Base-by-base conservation (phyloP, 2,797 vertebrate genomes). In the Australoheros facetus region DNA sequence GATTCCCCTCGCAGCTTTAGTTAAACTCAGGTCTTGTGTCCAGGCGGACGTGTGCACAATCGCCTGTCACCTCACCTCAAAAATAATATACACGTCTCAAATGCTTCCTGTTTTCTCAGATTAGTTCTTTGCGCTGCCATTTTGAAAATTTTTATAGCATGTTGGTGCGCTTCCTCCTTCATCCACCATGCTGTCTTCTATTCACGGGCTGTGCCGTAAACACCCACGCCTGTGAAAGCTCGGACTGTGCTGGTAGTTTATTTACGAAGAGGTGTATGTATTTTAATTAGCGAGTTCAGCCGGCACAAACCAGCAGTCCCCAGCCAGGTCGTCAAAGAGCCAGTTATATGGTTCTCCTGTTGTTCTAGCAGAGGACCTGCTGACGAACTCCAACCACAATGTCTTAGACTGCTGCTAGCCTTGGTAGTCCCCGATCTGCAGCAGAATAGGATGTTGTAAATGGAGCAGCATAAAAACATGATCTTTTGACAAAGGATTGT, bases 41-140 rank as follows among this genome's bases (percentile, higher is more conserved):
- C 30, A n/a, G 26, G 48, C 0, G 1, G 16, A 51, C 28, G 21
- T 48, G 12, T 0, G 62, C 62, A 51, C 28, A 51, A 3, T 42
- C 1, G 4, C 39, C 13, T 42, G 39, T 19, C 26, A 19, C 23
- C 42, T 30, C 23, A 0, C 10, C 10, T 69, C 4, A 0, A 69
- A 16, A n/a, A 51, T 0, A 51, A 51, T 69, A 6, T 48, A 45
- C 39, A 51, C 12, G 19, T 48, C 10, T 19, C 0, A 51, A 13
- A n/a, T 30, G 13, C 42, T 48, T 48, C 42, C 14, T 48, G 14
- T 48, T 48, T 48, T 48, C 42, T 48, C 42, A 16, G 14, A 48
- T 48, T 5, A 16, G 5, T 16, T 48, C 13, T 48, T 16, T 6
- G 42, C 2, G 14, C 42, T 48, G 14, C 4, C 42, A 48, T 48